Evolutionary conservation across 2,113 vertebrate species (phyloP), one percentile per base, ranked within the genome.

Genomic region (Lamprotornis superbus): DNA sequence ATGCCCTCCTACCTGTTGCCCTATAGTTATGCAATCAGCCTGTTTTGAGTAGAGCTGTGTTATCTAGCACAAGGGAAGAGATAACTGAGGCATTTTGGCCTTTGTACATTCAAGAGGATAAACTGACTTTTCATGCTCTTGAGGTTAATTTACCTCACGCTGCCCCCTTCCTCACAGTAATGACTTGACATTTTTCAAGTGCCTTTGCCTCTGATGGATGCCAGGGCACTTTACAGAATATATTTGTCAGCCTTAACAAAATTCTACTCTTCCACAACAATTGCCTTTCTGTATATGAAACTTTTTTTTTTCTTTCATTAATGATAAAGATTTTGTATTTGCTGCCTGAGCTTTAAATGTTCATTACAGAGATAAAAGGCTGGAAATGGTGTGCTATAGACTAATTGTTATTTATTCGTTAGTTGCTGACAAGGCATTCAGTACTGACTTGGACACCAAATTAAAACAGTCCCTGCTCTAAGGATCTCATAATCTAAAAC

Each of bases 141-240:
- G 50, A 71, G 71, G 76, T 89, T 88, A 70, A 91, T 90, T 91
- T 94, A 70, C 86, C 63, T 90, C 23, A 3, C 1, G 20, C 67
- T 94, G 84, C 44, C 69, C 89, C 79, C 69, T 63, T 93, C 49
- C 31, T 95, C 83, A 35, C 85, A 78, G 79, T 95, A 95, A 84
- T 94, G 91, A 96, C 95, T 95, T 95, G 92, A 96, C 94, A 85
- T 95, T 96, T 97, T 96, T 93, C 89, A 95, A 69, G 81, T 94
- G 69, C 56, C 74, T 95, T 91, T 94, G 81, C 86, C 63, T 95
- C 89, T 71, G 79, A 69, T 86, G 83, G 82, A 73, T 96, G 78
- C 61, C 76, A 82, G 60, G 81, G 69, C 64, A 61, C 90, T 92
- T 92, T 75, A 87, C 80, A 70, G 71, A 78, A 78, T 70, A 9